These are phyloP conservation scores for Holotrichia oblita DNA, from an alignment of 1,140 invertebrate genomes.

Conservation along the genomic window DNA sequence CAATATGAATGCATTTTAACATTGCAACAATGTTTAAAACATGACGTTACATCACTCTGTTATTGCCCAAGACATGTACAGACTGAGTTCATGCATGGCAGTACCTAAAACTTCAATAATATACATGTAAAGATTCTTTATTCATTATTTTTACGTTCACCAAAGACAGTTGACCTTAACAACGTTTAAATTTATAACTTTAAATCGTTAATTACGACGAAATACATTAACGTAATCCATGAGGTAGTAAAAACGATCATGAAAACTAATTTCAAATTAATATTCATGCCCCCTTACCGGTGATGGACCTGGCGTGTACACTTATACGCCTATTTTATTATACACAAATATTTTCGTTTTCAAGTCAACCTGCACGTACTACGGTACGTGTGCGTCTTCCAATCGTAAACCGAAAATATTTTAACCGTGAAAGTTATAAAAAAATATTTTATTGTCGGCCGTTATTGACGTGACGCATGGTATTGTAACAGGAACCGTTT, in stretches of 20 bases:
- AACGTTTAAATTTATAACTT: constrained; percentile 1
- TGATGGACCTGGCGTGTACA: background rate
- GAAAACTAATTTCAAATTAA: constrained; percentile 30
- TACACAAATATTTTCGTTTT: constrained; percentile 22
- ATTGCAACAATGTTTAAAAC: too few species aligned
- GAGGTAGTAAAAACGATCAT: background rate
- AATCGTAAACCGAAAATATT: constrained; percentile 35
- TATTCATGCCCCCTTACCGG: too few species aligned
- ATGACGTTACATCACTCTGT: too few species aligned
- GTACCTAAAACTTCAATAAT: too few species aligned
- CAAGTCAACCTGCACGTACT: background rate
- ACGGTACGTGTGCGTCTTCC: constrained; percentile 6
- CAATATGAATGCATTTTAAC: too few species aligned
- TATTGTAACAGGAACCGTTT: constrained; percentile 34
- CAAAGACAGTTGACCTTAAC: background rate
- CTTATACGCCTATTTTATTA: background rate
- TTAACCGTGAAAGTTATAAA: constrained; percentile 33
- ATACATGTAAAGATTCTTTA: too few species aligned
- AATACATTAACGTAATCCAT: constrained; percentile 8
- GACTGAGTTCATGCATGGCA: too few species aligned
- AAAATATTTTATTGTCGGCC: constrained; percentile 22
- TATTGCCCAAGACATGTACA: too few species aligned
- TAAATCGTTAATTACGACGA: constrained; percentile 4
- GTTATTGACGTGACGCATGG: constrained; percentile 19
- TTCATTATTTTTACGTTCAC: background rate